A percentile compares a stretch with the other conserved stretches of the same genome.
These are phyloP conservation scores for Drosophila ezoana DNA, from an alignment of 2,888 invertebrate species.

Conservation along the genomic window DNA sequence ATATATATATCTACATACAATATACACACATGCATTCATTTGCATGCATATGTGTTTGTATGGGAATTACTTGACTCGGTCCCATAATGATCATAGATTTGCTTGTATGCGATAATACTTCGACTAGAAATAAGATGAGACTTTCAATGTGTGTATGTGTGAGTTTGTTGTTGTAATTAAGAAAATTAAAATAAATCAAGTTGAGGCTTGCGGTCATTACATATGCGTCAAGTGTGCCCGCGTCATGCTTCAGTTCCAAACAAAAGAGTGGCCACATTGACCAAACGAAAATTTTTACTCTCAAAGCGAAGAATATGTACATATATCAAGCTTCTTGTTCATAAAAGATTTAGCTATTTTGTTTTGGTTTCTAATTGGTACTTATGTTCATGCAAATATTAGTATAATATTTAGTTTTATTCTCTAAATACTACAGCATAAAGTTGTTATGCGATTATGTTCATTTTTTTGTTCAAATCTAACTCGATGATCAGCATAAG, in stretches of 20 bases:
- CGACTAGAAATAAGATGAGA: slow-evolving; percentile 22
- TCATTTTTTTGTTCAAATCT: no score
- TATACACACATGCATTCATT: not conserved
- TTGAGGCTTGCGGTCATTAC: slow-evolving; percentile 12
- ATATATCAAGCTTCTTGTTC: not conserved
- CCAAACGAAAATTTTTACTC: not conserved
- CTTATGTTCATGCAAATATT: not conserved
- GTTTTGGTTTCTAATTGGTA: not conserved
- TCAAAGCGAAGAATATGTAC: not conserved
- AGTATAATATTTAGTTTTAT: not conserved
- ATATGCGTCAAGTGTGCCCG: slow-evolving; percentile 2
- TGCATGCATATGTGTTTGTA: not conserved
- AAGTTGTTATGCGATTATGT: no score
- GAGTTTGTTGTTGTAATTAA: slow-evolving; percentile 12
- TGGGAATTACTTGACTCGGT: slow-evolving; percentile 15
- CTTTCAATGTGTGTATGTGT: not conserved
- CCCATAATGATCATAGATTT: slow-evolving; percentile 36
- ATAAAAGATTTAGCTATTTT: no score
- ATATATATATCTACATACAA: slow-evolving; percentile 11
- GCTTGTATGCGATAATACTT: not conserved
- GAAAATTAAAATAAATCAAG: slow-evolving; percentile 31
- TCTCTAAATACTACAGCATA: no score
- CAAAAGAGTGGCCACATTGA: slow-evolving; percentile 4
- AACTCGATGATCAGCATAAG: not conserved
- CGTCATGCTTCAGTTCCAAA: slow-evolving; percentile 40